phyloP scores from a whole-genome alignment of 1,140 invertebrate species.

The Drosophila grimshawi region DNA sequence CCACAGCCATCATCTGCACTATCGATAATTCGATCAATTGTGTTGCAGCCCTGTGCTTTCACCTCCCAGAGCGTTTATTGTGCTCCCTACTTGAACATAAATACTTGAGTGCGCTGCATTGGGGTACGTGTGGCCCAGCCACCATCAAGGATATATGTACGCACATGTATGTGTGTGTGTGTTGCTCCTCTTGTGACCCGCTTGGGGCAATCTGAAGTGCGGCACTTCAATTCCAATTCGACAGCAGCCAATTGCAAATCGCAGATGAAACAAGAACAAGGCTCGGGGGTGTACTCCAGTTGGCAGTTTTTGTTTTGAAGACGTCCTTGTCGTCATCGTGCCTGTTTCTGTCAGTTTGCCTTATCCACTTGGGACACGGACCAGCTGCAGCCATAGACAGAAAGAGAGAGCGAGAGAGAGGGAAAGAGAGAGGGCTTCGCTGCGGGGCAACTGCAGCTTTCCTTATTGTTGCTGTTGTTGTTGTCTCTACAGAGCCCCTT shows the following conservation, averaged over 20 bases:
- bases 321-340: conserved; percentile 9
- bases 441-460: conserved; percentile 26
- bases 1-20: neutral
- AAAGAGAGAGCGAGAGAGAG: neutral
- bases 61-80: neutral
- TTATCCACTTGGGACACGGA: conserved; percentile 51
- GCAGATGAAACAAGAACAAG: conserved; percentile 47
- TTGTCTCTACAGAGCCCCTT: conserved; percentile 14
- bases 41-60: neutral
- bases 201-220: conserved; percentile 41
- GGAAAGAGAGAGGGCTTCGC: neutral
- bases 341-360: conserved; percentile 55
- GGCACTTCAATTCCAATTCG: conserved; percentile 59
- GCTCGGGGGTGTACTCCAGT: conserved; percentile 34
- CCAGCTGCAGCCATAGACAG: conserved; percentile 24
- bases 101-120: conserved; percentile 4
- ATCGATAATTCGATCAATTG: conserved; percentile 26
- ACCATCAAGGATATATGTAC: conserved; percentile 1
- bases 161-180: conserved; percentile 1
- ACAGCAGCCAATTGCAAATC: conserved; percentile 59
- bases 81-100: conserved; percentile 9
- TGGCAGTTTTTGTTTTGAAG: conserved; percentile 53
- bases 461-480: conserved; percentile 18
- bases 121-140: conserved; percentile 11
- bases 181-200: neutral